Conservation (phyloP, 2,888 invertebrate genomes). For the Mayetiola destructor region DNA sequence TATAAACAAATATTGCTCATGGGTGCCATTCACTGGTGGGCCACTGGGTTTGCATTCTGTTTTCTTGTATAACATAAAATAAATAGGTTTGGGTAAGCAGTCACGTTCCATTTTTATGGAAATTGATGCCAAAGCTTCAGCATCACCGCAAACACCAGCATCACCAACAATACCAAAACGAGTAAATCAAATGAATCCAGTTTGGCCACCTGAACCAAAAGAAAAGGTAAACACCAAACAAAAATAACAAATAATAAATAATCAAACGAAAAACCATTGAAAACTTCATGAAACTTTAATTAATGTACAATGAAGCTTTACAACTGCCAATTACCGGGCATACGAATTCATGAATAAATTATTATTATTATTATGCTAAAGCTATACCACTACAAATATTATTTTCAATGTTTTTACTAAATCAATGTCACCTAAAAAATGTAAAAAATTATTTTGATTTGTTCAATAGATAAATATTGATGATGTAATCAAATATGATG, state of each 20-base stretch:
- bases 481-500: conserved; percentile 59
- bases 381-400: no score
- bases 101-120: conserved; percentile 76
- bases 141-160: conserved; percentile 1
- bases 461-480: conserved; percentile 27
- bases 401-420: no score
- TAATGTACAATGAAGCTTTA: no score
- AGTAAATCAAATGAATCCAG: background rate
- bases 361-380: no score
- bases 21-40: background rate
- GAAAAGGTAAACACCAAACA: background rate
- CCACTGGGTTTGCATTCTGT: background rate
- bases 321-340: no score
- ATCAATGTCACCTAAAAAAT: no score
- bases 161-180: background rate
- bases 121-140: conserved; percentile 54
- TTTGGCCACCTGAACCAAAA: conserved; percentile 8
- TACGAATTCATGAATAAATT: no score
- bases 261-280: no score
- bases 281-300: no score
- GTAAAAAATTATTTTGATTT: background rate
- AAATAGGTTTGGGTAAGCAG: conserved; percentile 61
- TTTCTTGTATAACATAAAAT: background rate
- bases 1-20: background rate
- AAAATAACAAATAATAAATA: no score